Conservation (phyloP, 2,113 vertebrate species). For the Phrynosoma platyrhinos region DNA sequence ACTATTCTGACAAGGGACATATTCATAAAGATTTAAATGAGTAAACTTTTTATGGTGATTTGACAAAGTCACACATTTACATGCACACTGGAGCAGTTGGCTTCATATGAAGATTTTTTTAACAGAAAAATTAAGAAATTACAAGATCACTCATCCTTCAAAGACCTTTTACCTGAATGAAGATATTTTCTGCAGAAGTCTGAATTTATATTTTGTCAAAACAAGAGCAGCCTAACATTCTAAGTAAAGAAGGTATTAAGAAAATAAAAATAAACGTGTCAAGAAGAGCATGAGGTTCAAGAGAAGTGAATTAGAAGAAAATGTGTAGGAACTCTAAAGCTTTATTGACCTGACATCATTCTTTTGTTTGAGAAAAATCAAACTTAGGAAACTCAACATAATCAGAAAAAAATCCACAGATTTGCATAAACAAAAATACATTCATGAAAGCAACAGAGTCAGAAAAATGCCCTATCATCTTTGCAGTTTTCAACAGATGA, state of each 20-base stretch:
- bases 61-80: neutral
- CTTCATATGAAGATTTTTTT: conserved; percentile 21
- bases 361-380: conserved; percentile 60
- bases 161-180: neutral
- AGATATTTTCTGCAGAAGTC: neutral
- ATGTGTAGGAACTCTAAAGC: conserved; percentile 52
- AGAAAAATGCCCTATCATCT: conserved; percentile 58
- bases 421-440: conserved; percentile 64
- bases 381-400: conserved; percentile 39
- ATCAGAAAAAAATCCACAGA: neutral
- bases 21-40: neutral
- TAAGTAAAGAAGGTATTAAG: neutral
- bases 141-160: neutral
- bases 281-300: conserved; percentile 1
- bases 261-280: neutral
- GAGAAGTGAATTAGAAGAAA: conserved; percentile 43
- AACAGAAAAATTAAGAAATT: neutral
- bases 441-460: conserved; percentile 72
- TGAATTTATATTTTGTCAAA: conserved; percentile 4
- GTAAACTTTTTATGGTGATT: neutral
- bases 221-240: neutral
- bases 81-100: conserved; percentile 1
- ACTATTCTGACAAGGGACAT: neutral
- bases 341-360: conserved; percentile 67
- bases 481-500: conserved; percentile 50